phyloP scores from a whole-genome alignment of 2,797 vertebrate genomes.

The Enteromius argenteus region DNA sequence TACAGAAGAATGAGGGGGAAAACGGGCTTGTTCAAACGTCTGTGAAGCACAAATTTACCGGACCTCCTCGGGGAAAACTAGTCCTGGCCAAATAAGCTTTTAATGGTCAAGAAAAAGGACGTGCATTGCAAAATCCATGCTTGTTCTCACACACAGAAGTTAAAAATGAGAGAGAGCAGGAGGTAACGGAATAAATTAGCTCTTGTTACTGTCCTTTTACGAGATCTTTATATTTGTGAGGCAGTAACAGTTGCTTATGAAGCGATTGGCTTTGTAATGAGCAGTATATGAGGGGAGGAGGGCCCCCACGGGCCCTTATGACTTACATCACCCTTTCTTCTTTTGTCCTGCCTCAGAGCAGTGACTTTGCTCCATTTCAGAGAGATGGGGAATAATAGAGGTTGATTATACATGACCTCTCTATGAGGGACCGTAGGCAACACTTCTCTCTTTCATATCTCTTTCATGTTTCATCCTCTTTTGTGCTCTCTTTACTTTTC shows the following conservation, averaged over 20 bases:
- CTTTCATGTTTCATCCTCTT: not conserved
- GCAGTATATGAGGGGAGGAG: not conserved
- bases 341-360: conserved; percentile 42
- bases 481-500: conserved; percentile 9
- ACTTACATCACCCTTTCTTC: conserved; percentile 25
- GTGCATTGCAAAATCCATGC: not conserved
- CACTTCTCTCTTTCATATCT: not conserved
- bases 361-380: conserved; percentile 41
- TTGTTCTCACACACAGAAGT: not conserved
- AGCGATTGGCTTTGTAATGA: conserved; percentile 20
- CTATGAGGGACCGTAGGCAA: conserved; percentile 21
- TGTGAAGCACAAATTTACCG: conserved; percentile 11
- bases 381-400: conserved; percentile 28
- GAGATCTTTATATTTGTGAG: conserved; percentile 11
- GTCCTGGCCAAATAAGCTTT: conserved; percentile 4
- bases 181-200: not conserved
- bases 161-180: not conserved
- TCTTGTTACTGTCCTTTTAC: conserved; percentile 7
- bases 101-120: not conserved
- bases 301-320: not conserved
- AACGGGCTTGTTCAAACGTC: not conserved
- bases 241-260: conserved; percentile 6
- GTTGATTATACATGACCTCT: conserved; percentile 49
- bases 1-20: not conserved
- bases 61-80: not conserved